phyloP scores from a whole-genome alignment of 2,113 vertebrate genomes.

The Anoura caudifer region DNA sequence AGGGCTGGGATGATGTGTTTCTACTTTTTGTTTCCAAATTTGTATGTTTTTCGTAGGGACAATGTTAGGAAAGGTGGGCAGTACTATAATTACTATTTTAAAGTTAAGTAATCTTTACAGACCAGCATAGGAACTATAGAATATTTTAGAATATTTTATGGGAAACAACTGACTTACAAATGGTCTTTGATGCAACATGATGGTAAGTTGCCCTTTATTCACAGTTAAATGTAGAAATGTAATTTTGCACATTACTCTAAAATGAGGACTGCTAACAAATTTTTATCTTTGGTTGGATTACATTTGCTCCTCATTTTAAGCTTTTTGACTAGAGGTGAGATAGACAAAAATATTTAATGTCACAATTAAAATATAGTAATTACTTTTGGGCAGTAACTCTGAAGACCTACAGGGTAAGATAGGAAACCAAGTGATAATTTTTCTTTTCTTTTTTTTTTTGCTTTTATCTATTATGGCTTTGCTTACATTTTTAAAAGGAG shows the following conservation, averaged over 20 bases:
- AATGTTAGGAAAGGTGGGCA: conserved; percentile 32
- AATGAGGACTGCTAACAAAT: not conserved
- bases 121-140: conserved; percentile 39
- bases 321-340: not conserved
- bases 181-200: conserved; percentile 46
- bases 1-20: not conserved
- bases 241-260: conserved; percentile 21
- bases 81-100: conserved; percentile 35
- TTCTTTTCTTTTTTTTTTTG: not conserved
- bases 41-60: conserved; percentile 9
- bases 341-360: conserved; percentile 18
- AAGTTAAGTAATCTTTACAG: conserved; percentile 53
- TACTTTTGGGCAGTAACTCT: conserved; percentile 14
- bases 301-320: conserved; percentile 15
- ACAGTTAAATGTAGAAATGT: conserved; percentile 41
- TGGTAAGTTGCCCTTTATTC: conserved; percentile 61
- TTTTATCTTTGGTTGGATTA: conserved; percentile 29
- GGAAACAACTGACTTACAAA: conserved; percentile 40
- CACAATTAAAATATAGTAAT: not conserved
- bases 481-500: not conserved
- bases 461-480: not conserved
- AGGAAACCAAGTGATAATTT: not conserved
- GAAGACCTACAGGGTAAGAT: not conserved
- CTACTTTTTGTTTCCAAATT: not conserved
- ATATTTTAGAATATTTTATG: conserved; percentile 59